Evolutionary conservation across 2,888 invertebrate species (phyloP), one percentile per base, ranked within the genome.

Genomic region (Agrotis puta): DNA sequence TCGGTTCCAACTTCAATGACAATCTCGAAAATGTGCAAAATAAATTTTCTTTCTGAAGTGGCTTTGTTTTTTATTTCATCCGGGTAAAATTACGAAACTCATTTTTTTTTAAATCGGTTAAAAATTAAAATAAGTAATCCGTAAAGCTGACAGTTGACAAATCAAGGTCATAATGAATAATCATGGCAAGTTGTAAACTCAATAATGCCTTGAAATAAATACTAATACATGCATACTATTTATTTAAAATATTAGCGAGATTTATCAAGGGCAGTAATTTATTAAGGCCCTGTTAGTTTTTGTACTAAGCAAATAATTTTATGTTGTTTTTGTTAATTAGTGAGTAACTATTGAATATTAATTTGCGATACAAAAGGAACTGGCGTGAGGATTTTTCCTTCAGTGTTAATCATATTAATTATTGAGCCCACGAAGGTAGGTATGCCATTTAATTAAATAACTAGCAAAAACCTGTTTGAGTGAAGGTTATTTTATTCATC

Each of bases 201-300:
- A 45, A 14, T 50, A 65, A 68, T 47, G 48, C 58, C 66, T 64
- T 47, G 48, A 54, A 75, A 67, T 54, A 71, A 66, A 66, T 64
- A 76, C 5, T 16, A 20, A 24, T 39, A 27, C 56, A 0, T 47
- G 13, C 20, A 16, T 27, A 6, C 9, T 61, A 24, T 62, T 45
- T 63, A 39, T 58, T 58, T 50, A 24, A 50, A 45, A 0, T 45
- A 45, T 64, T 53, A 47, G 27, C 45, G 50, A 50, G 27, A 9
- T n/a, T 2, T 13, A 14, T 43, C 68, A 69, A 75, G 69, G 63
- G 18, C 14, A 64, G n/a, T 14, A 47, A 0, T 11, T 56, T 24
- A 11, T 24, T 43, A 67, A 51, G 67, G 20, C 6, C 22, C 27
- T 6, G 54, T 43, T 48, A 20, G 48, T 57, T 72, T 70, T 43